phyloP scores from a whole-genome alignment of 2,888 invertebrate species.

The Cryptocephalus primarius region DNA sequence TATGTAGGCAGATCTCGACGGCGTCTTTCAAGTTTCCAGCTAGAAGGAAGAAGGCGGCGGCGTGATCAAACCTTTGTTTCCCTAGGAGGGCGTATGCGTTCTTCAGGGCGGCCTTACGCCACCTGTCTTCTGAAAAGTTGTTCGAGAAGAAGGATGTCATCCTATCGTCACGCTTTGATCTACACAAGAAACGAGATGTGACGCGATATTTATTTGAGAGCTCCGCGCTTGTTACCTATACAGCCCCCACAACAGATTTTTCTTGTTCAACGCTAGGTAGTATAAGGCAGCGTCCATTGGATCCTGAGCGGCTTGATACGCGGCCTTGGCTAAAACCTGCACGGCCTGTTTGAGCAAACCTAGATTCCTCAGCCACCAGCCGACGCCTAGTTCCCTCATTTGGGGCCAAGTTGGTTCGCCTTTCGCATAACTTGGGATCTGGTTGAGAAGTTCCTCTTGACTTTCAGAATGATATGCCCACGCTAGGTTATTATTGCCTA shows the following conservation, averaged over 20 bases:
- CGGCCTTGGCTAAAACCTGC: conserved; percentile 87
- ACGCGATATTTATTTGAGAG: neutral
- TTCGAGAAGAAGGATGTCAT: conserved; percentile 95
- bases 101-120: conserved; percentile 95
- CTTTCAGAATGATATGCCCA: conserved; percentile 99
- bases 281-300: conserved; percentile 96
- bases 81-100: conserved; percentile 94
- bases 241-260: conserved; percentile 90
- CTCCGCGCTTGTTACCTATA: conserved; percentile 41
- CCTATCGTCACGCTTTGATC: conserved; percentile 74
- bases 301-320: conserved; percentile 85
- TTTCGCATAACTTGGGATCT: conserved; percentile 81
- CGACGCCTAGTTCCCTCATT: conserved; percentile 79
- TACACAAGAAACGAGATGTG: conserved; percentile 20
- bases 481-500: conserved; percentile 82
- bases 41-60: conserved; percentile 95
- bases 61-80: conserved; percentile 93
- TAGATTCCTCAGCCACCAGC: conserved; percentile 92
- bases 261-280: conserved; percentile 97
- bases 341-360: conserved; percentile 72
- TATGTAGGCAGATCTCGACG: conserved; percentile 84
- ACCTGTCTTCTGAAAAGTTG: conserved; percentile 85
- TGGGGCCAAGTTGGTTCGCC: conserved; percentile 82
- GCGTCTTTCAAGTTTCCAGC: conserved; percentile 93
- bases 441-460: conserved; percentile 83